Percentiles rank a stretch among this genome's conserved stretches.
These are phyloP conservation scores for Crioceris asparagi DNA, from an alignment of 2,888 invertebrate species.

Conservation along the genomic window DNA sequence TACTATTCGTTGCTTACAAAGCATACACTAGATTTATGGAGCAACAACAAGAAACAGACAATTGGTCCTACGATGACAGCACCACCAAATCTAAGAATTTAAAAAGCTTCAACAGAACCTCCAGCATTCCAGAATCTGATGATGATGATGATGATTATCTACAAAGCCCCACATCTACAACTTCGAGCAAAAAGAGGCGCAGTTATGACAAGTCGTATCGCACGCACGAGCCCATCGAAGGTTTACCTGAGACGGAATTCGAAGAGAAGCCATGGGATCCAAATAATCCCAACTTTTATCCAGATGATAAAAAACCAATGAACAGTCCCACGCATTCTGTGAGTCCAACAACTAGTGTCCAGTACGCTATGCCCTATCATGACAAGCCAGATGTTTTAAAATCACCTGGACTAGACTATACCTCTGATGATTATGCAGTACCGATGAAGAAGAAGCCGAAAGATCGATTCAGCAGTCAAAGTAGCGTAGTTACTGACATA, in stretches of 20 bases:
- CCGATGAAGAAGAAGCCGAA: conserved; percentile 21
- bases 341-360: conserved; percentile 18
- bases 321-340: conserved; percentile 13
- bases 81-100: conserved; percentile 10
- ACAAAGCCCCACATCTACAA: conserved; percentile 27
- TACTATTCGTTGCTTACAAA: conserved; percentile 49
- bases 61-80: conserved; percentile 30
- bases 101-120: conserved; percentile 12
- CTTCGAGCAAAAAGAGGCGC: conserved; percentile 48
- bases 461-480: conserved; percentile 29
- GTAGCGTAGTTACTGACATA: conserved; percentile 33
- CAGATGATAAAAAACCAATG: conserved; percentile 8
- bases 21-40: conserved; percentile 48
- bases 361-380: conserved; percentile 19
- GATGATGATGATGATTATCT: conserved; percentile 29
- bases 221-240: conserved; percentile 69
- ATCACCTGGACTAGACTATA: conserved; percentile 17
- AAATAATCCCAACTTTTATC: conserved; percentile 18
- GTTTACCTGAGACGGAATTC: conserved; percentile 65
- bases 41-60: conserved; percentile 24
- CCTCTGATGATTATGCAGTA: conserved; percentile 24
- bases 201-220: conserved; percentile 74
- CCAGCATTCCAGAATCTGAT: conserved; percentile 17
- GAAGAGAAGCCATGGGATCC: conserved; percentile 73
- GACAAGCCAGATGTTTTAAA: conserved; percentile 21